phyloP scores from a whole-genome alignment of 2,888 invertebrate genomes.

The Galerucella nymphaeae region DNA sequence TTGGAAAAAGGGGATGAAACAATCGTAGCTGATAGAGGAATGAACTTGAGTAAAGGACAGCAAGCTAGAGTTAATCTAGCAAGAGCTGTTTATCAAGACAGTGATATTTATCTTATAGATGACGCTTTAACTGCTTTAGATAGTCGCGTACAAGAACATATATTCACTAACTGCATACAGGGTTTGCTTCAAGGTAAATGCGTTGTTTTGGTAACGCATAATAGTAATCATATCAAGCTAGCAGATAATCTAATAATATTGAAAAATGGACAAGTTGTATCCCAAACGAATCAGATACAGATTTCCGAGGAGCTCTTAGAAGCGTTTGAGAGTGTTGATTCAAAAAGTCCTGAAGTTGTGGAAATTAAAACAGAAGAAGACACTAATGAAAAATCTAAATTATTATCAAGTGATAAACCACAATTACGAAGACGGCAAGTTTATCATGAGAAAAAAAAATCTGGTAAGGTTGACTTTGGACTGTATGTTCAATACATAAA shows the following conservation, averaged over 20 bases:
- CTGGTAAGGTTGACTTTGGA: conserved; percentile 52
- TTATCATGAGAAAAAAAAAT: conserved; percentile 54
- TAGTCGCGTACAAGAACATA: conserved; percentile 75
- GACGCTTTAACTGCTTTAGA: conserved; percentile 86
- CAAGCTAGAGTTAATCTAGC: conserved; percentile 83
- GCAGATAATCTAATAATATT: conserved; percentile 65
- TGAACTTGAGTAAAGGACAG: conserved; percentile 86
- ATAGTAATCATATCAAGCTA: conserved; percentile 47
- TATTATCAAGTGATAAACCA: conserved; percentile 23
- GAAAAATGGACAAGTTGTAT: conserved; percentile 53
- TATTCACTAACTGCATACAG: conserved; percentile 73
- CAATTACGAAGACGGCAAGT: conserved; percentile 42
- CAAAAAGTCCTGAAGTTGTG: not conserved
- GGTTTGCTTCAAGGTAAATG: conserved; percentile 52
- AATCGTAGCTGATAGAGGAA: conserved; percentile 82
- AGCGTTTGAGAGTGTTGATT: conserved; percentile 23
- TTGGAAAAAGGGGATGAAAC: conserved; percentile 77
- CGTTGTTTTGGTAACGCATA: conserved; percentile 66
- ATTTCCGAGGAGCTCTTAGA: conserved; percentile 43
- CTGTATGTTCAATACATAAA: conserved; percentile 55
- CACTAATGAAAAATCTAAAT: conserved; percentile 60
- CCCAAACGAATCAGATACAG: conserved; percentile 43
- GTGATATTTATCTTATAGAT: conserved; percentile 82
- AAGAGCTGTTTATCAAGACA: conserved; percentile 78
- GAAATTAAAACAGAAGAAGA: conserved; percentile 51